Conservation (phyloP, 2,888 invertebrate genomes). For the Dynastes hyllus region DNA sequence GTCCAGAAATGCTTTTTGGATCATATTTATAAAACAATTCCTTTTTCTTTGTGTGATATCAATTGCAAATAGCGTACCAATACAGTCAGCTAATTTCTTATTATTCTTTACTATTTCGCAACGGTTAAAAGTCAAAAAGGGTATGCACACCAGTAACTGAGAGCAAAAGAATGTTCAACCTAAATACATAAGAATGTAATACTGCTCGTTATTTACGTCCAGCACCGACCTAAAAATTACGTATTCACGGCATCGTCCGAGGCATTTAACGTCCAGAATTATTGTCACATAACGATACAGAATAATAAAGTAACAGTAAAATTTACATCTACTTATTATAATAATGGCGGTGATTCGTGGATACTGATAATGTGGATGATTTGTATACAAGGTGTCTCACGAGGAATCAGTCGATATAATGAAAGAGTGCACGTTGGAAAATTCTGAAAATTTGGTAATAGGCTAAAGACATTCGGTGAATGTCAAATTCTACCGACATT, state of each 20-base stretch:
- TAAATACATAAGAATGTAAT: slow-evolving; percentile 29
- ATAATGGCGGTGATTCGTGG: neutral
- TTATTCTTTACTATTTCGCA: neutral
- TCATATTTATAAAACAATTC: too few relatives aligned
- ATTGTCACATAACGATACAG: slow-evolving; percentile 8
- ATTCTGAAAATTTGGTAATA: slow-evolving; percentile 51
- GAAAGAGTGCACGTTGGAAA: too few relatives aligned
- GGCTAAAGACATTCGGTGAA: slow-evolving; percentile 79
- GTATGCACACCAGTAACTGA: too few relatives aligned
- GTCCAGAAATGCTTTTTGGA: too few relatives aligned
- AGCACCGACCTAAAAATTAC: slow-evolving; percentile 17
- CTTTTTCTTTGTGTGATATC: too few relatives aligned
- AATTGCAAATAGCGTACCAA: too few relatives aligned
- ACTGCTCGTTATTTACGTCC: slow-evolving; percentile 25
- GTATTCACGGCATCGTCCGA: slow-evolving; percentile 18
- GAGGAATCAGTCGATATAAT: too few relatives aligned
- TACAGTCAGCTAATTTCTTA: too few relatives aligned
- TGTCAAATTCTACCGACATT: slow-evolving; percentile 82
- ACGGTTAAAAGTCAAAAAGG: neutral
- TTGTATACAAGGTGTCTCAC: too few relatives aligned
- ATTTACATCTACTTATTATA: neutral
- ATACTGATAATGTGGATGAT: neutral
- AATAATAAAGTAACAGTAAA: slow-evolving; percentile 27
- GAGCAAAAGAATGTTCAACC: slow-evolving; percentile 7
- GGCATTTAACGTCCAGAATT: slow-evolving; percentile 19